A percentile compares a stretch with the other conserved stretches of the same genome.
Evolutionary conservation across 1,140 invertebrate genomes (phyloP).

Genomic region (Cotesia glomerata): DNA sequence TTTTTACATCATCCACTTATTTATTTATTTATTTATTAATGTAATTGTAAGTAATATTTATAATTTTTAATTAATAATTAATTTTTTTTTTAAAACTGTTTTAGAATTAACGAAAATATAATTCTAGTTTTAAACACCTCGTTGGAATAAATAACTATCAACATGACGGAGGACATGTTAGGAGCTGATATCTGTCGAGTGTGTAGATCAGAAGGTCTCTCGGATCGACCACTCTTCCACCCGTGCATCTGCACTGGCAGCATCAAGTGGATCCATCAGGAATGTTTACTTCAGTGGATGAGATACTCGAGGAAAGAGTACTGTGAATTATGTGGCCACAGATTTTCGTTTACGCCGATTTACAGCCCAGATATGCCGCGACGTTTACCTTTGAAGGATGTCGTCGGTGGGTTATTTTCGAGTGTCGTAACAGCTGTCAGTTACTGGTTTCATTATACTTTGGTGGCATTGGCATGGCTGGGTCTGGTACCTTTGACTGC

Average conservation of each 20-base stretch:
- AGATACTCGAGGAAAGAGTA: slow-evolving; percentile 97
- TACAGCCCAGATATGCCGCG: slow-evolving; percentile 99
- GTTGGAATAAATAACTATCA: slow-evolving; percentile 23
- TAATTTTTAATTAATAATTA: neutral
- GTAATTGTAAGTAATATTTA: no score
- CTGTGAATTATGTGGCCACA: slow-evolving; percentile 97
- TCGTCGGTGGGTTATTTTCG: slow-evolving; percentile 85
- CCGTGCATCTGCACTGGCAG: slow-evolving; percentile 99
- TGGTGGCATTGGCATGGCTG: slow-evolving; percentile 96
- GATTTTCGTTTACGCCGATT: slow-evolving; percentile 98
- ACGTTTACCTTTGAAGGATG: slow-evolving; percentile 88
- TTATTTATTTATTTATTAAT: neutral
- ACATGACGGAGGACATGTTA: slow-evolving; percentile 65
- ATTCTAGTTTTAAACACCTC: neutral
- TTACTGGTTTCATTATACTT: slow-evolving; percentile 95
- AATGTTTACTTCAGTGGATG: slow-evolving; percentile 89
- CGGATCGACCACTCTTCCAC: slow-evolving; percentile 90
- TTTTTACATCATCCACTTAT: neutral
- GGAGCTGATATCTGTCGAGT: slow-evolving; percentile 93
- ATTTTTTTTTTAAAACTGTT: neutral
- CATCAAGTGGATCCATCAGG: slow-evolving; percentile 99
- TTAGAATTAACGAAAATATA: neutral
- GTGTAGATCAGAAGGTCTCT: slow-evolving; percentile 89
- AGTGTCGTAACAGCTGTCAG: slow-evolving; percentile 90
- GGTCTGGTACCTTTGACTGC: slow-evolving; percentile 96